Conservation (phyloP, 2,113 vertebrate genomes). For the Chaetodon auriga region DNA sequence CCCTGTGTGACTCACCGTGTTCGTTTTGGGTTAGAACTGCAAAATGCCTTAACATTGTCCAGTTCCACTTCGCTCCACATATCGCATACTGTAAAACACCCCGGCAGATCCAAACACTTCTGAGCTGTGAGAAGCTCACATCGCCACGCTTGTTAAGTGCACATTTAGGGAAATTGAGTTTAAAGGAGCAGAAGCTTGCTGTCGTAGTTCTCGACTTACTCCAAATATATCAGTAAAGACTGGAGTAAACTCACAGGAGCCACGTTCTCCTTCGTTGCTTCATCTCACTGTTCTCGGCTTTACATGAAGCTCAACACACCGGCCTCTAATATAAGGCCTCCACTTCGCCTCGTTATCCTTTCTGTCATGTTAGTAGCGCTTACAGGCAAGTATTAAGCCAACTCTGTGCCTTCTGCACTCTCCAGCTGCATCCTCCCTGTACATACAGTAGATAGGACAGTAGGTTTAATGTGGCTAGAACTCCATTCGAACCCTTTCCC, state of each 20-base stretch:
- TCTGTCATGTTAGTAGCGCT: slow-evolving; percentile 60
- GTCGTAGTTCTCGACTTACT: slow-evolving; percentile 25
- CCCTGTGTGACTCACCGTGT: background rate
- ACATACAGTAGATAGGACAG: slow-evolving; percentile 71
- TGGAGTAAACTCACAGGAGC: slow-evolving; percentile 27
- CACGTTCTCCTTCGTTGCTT: slow-evolving; percentile 26
- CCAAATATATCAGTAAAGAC: slow-evolving; percentile 18
- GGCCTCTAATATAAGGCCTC: slow-evolving; percentile 25
- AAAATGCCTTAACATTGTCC: slow-evolving; percentile 71
- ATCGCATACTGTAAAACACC: slow-evolving; percentile 41
- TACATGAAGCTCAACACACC: background rate
- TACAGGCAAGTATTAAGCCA: slow-evolving; percentile 75
- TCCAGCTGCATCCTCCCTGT: slow-evolving; percentile 73
- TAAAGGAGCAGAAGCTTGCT: slow-evolving; percentile 49
- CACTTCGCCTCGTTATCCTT: slow-evolving; percentile 34
- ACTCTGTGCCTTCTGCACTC: slow-evolving; percentile 84
- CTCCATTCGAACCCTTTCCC: slow-evolving; percentile 46
- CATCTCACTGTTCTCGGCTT: slow-evolving; percentile 1
- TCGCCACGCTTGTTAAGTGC: slow-evolving; percentile 1
- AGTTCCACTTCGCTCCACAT: slow-evolving; percentile 29
- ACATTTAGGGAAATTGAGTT: slow-evolving; percentile 29
- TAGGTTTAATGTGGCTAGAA: slow-evolving; percentile 65
- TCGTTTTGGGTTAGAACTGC: slow-evolving; percentile 19
- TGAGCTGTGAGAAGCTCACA: background rate
- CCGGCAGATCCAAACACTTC: background rate